Percentiles rank a stretch among this genome's conserved stretches.
phyloP scores from a whole-genome alignment of 2,888 invertebrate genomes.

The Heteromyza rotundicornis region DNA sequence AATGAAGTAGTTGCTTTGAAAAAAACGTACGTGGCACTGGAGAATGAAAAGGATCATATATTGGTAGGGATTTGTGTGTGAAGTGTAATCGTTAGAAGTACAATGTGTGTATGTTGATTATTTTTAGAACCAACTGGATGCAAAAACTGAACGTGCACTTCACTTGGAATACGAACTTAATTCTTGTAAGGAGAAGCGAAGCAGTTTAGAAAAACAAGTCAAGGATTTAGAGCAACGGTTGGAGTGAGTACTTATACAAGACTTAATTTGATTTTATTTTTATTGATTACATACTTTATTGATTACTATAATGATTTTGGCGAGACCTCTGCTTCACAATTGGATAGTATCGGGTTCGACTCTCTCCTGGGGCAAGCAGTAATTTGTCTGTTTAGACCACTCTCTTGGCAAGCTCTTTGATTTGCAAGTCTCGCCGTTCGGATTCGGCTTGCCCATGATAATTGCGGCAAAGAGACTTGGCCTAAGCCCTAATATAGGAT shows the following conservation, averaged over 20 bases:
- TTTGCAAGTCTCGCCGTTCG: no score
- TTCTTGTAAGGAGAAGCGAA: constrained; percentile 67
- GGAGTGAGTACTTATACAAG: constrained; percentile 62
- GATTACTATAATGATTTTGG: no score
- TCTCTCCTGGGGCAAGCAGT: no score
- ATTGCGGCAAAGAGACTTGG: no score
- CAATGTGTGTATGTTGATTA: constrained; percentile 2
- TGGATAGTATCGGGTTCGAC: no score
- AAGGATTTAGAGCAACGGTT: constrained; percentile 68
- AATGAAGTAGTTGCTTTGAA: constrained; percentile 71
- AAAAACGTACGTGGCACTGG: constrained; percentile 69
- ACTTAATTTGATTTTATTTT: no score
- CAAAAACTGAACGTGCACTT: constrained; percentile 74
- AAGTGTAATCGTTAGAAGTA: background rate
- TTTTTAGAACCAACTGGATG: constrained; percentile 69
- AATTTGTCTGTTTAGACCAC: no score
- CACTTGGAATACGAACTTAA: constrained; percentile 71
- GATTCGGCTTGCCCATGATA: no score
- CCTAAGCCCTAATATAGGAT: no score
- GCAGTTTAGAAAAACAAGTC: constrained; percentile 66
- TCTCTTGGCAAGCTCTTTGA: no score
- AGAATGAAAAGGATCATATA: constrained; percentile 75
- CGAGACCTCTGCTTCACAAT: no score
- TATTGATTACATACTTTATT: no score
- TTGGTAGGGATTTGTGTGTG: constrained; percentile 60